Evolutionary conservation across 2,888 invertebrate species (phyloP).

Genomic region (Buathra laborator): DNA sequence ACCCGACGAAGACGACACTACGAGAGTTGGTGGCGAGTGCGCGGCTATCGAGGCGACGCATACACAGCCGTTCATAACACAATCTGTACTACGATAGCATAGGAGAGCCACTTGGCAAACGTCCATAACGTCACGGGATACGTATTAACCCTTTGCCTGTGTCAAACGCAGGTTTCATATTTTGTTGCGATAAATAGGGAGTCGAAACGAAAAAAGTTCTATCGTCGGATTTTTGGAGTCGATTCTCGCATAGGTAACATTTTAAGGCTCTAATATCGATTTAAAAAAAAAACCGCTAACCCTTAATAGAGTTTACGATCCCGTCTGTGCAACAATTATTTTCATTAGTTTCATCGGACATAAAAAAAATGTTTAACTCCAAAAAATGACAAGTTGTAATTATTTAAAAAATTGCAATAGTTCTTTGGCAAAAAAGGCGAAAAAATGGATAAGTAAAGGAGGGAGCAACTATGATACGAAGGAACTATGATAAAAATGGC

Average conservation of each 20-base stretch:
- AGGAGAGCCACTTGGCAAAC: slow-evolving; percentile 57
- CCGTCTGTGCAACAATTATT: no score
- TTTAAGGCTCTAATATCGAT: no score
- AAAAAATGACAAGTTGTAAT: background rate
- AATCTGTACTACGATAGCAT: slow-evolving; percentile 28
- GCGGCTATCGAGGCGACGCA: slow-evolving; percentile 18
- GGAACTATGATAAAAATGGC: background rate
- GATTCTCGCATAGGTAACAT: no score
- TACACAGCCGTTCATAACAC: slow-evolving; percentile 10
- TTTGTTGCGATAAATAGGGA: background rate
- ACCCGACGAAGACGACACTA: slow-evolving; percentile 27
- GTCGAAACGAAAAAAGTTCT: background rate
- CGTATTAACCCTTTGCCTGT: slow-evolving; percentile 30
- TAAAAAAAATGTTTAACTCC: background rate
- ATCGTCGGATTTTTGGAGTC: background rate
- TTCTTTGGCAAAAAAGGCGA: background rate
- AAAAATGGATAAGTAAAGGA: background rate
- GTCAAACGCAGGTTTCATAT: slow-evolving; percentile 17
- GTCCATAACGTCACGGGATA: slow-evolving; percentile 42
- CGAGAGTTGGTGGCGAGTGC: slow-evolving; percentile 31
- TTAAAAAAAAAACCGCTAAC: no score
- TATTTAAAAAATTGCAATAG: background rate
- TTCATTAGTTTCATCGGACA: no score
- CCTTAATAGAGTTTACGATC: no score
- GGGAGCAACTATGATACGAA: background rate